phyloP scores from a whole-genome alignment of 2,113 vertebrate species.

The Passer montanus region DNA sequence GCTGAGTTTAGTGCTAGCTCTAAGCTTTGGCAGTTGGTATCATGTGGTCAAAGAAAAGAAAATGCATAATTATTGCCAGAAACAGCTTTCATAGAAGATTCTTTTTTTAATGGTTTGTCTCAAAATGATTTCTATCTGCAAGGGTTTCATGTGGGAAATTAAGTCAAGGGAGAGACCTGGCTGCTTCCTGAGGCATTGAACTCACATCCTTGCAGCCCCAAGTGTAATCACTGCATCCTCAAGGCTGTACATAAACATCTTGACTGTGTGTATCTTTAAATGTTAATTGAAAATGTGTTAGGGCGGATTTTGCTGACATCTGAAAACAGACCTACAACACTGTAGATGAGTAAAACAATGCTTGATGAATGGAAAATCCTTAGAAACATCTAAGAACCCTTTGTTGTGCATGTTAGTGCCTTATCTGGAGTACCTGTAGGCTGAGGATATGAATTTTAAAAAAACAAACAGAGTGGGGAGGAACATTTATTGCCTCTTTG shows the following conservation, averaged over 20 bases:
- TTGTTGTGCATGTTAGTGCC: neutral
- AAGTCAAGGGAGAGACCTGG: neutral
- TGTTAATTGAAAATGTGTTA: neutral
- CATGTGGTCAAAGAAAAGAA: neutral
- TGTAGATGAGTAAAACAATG: neutral
- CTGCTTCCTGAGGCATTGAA: neutral
- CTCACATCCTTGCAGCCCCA: neutral
- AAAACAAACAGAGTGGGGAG: neutral
- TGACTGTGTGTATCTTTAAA: neutral
- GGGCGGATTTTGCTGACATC: neutral
- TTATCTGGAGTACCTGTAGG: neutral
- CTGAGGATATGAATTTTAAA: neutral
- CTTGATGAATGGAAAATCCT: neutral
- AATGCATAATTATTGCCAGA: neutral
- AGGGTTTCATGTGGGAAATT: neutral
- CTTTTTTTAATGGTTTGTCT: neutral
- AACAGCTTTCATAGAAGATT: neutral
- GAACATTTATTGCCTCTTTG: neutral
- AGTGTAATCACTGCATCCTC: neutral
- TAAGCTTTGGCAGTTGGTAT: neutral
- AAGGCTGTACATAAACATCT: neutral
- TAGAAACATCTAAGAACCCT: neutral
- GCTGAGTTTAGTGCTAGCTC: neutral
- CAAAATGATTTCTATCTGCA: neutral
- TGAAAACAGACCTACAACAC: accelerated